These are phyloP conservation scores for Drosophila arizonae DNA, from an alignment of 1,140 invertebrate genomes.

Conservation along the genomic window DNA sequence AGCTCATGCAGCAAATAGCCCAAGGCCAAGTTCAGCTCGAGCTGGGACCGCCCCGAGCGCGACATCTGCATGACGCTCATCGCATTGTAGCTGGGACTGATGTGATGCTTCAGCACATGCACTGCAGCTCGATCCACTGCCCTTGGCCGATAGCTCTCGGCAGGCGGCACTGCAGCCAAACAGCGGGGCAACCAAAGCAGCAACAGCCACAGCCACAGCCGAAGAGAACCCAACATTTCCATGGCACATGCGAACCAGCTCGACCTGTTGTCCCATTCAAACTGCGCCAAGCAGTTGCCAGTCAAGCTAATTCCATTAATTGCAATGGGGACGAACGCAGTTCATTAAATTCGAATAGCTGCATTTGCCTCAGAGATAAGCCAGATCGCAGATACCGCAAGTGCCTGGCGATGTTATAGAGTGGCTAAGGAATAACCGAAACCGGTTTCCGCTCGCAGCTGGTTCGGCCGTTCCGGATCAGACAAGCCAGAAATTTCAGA, in stretches of 20 bases:
- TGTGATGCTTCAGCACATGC: conserved; percentile 38
- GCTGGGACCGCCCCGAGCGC: neutral
- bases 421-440: no score
- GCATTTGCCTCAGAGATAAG: neutral
- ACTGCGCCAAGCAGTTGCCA: neutral
- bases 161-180: conserved; percentile 12
- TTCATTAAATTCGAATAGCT: conserved; percentile 3
- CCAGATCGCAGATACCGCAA: neutral
- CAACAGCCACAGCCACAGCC: neutral
- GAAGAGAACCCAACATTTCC: neutral
- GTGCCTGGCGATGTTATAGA: neutral
- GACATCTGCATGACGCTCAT: conserved; percentile 49
- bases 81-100: conserved; percentile 40
- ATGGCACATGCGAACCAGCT: conserved; percentile 6
- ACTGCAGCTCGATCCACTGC: conserved; percentile 35
- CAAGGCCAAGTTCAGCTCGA: conserved; percentile 24
- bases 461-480: no score
- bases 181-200: neutral
- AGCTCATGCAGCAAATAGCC: conserved; percentile 32
- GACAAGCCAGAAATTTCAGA: neutral
- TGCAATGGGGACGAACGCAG: neutral
- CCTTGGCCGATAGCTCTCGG: conserved; percentile 1
- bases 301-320: conserved; percentile 5
- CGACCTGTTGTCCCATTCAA: neutral
- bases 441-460: no score